Percentiles rank a stretch among this genome's conserved stretches.
Conservation (phyloP, 2,113 vertebrate genomes). For the Triplophysa tibetana region DNA sequence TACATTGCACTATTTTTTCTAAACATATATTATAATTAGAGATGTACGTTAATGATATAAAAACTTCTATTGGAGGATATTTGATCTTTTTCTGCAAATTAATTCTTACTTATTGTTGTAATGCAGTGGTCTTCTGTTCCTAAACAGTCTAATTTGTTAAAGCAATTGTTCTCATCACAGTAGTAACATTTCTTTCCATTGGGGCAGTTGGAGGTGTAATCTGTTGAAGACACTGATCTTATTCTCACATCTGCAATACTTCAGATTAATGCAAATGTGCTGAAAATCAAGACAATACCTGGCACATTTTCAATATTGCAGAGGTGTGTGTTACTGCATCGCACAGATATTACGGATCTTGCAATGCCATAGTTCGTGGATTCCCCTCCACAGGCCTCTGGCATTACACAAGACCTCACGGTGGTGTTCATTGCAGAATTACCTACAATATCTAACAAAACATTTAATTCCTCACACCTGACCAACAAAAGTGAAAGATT, state of each 20-base stretch:
- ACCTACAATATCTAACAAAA: too few relatives aligned
- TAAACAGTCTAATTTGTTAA: conserved; percentile 41
- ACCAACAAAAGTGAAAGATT: too few relatives aligned
- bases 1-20: too few relatives aligned
- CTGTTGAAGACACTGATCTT: neutral
- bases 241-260: neutral
- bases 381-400: neutral
- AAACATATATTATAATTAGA: too few relatives aligned
- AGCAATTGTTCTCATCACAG: conserved; percentile 51
- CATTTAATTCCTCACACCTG: too few relatives aligned
- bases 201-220: neutral
- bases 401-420: neutral
- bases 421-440: too few relatives aligned
- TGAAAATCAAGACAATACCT: neutral
- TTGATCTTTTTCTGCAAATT: too few relatives aligned
- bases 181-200: conserved; percentile 57
- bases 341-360: rapidly evolving
- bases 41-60: neutral
- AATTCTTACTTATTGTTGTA: neutral
- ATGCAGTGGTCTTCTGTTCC: conserved; percentile 56
- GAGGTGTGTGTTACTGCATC: conserved; percentile 3
- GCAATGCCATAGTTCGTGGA: neutral
- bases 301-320: neutral
- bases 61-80: too few relatives aligned
- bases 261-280: neutral